Conservation (phyloP, 2,113 vertebrate genomes). For the Tyrannus savana region DNA sequence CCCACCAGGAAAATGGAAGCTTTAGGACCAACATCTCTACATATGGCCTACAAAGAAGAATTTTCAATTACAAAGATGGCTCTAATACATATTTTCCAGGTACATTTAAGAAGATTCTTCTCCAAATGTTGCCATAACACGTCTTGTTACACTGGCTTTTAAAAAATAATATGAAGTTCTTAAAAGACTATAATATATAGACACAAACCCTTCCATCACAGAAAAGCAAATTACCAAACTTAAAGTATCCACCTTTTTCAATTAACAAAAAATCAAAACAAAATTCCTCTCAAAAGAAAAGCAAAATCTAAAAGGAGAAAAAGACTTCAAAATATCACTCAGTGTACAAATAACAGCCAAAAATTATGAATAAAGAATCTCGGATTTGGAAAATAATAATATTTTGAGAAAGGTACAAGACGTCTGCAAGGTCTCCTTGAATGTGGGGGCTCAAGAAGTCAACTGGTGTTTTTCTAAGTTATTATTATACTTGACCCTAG, state of each 20-base stretch:
- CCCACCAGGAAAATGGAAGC: not conserved
- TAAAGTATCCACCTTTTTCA: not conserved
- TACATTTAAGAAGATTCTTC: not conserved
- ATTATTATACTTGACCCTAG: accelerated
- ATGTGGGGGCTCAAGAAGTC: not conserved
- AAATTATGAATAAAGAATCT: not conserved
- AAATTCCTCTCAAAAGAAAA: not conserved
- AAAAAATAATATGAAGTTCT: not conserved
- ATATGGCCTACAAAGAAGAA: not conserved
- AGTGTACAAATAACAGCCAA: accelerated
- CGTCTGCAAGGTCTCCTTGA: not conserved
- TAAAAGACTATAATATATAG: not conserved
- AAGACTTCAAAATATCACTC: not conserved
- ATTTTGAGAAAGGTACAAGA: not conserved
- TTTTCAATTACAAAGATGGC: not conserved
- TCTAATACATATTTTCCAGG: not conserved
- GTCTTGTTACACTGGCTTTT: not conserved
- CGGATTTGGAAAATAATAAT: not conserved
- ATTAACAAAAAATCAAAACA: not conserved
- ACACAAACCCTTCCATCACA: not conserved
- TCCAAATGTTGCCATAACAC: not conserved
- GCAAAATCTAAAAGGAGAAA: not conserved
- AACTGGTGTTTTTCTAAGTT: not conserved
- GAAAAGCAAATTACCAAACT: not conserved
- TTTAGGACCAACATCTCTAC: not conserved